Evolutionary conservation across 2,888 invertebrate species (phyloP), one percentile per base, ranked within the genome.

Genomic region (Eupithecia pulchellata): DNA sequence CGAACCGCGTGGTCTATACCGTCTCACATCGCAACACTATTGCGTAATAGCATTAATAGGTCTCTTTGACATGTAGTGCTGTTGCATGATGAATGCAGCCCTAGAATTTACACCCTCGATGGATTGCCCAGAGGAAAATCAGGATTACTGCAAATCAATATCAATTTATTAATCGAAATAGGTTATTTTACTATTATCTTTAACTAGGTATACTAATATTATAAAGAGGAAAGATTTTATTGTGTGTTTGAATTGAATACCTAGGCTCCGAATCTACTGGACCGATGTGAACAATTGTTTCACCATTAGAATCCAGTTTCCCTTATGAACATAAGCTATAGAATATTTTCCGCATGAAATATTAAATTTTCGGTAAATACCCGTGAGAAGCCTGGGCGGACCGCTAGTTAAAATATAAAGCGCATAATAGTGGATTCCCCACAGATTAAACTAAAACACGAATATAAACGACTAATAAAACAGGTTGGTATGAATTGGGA

Each of bases 21-120:
- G 62, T 74, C 75, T 76, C 71, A n/a, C n/a, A 75, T 81, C 81
- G 79, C 79, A 81, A 80, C 76, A 75, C 72, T 79, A 73, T 81
- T 82, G 81, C 79, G 73, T 65, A 69, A 32, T 60, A 47, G 0
- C 42, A 42, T 47, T 20, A 20, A 20, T 47, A 17, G 27, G 20
- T 47, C 17, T 4, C 29, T 14, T 6, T 57, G 57, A 32, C 32
- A 60, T 20, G 29, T 32, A 30, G 32, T 32, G 14, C 57, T 29
- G 17, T 57, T 57, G 17, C 29, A 57, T 5, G n/a, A 5, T n/a
- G 17, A 57, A 17, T 47, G 4, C 25, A 25, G 11, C 47, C 11
- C 20, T 20, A 47, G 13, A 25, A 11, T 20, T 20, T 17, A 25
- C 4, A 25, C 25, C 52, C 52, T 52, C 52, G 52, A 52, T 25